Evolutionary conservation across 1,140 invertebrate genomes (phyloP).

Genomic region (Neoseiulus cucumeris): DNA sequence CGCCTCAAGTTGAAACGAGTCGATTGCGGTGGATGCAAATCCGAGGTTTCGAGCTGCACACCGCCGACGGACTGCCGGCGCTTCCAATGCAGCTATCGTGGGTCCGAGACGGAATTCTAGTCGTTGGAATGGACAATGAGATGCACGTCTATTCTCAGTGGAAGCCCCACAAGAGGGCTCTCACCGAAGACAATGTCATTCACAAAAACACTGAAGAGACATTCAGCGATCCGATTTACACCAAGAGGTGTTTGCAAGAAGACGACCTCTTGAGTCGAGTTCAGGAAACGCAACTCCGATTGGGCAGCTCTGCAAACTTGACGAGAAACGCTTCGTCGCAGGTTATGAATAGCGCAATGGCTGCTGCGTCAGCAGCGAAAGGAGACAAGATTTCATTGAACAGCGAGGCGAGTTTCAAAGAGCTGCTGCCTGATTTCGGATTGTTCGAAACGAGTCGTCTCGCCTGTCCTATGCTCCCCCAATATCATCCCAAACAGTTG

Average conservation of each 20-base stretch:
- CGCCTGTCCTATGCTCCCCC: conserved; percentile 88
- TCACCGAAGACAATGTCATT: neutral
- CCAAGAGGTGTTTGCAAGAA: neutral
- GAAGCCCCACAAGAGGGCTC: conserved; percentile 26
- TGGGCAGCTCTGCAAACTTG: conserved; percentile 7
- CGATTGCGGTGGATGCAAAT: conserved; percentile 67
- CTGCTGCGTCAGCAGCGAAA: neutral
- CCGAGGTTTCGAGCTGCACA: conserved; percentile 66
- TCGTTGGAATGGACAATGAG: conserved; percentile 97
- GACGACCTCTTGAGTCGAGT: conserved; percentile 6
- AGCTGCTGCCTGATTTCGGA: conserved; percentile 75
- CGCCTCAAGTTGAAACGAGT: conserved; percentile 42
- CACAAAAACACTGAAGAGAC: conserved; percentile 12
- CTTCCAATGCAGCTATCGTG: conserved; percentile 95
- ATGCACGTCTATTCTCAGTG: conserved; percentile 99
- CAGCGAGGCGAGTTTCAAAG: neutral
- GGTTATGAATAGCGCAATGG: neutral
- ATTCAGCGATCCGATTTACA: conserved; percentile 5
- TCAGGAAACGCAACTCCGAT: conserved; percentile 10
- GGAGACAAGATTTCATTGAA: neutral
- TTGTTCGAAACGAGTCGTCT: conserved; percentile 89
- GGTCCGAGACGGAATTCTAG: conserved; percentile 89
- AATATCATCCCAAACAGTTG: conserved; percentile 95
- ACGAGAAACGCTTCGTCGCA: neutral
- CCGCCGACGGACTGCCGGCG: conserved; percentile 83